A percentile compares a stretch with the other conserved stretches of the same genome.
These are phyloP conservation scores for Wiebesia pumilae DNA, from an alignment of 1,140 invertebrate species.

Conservation along the genomic window DNA sequence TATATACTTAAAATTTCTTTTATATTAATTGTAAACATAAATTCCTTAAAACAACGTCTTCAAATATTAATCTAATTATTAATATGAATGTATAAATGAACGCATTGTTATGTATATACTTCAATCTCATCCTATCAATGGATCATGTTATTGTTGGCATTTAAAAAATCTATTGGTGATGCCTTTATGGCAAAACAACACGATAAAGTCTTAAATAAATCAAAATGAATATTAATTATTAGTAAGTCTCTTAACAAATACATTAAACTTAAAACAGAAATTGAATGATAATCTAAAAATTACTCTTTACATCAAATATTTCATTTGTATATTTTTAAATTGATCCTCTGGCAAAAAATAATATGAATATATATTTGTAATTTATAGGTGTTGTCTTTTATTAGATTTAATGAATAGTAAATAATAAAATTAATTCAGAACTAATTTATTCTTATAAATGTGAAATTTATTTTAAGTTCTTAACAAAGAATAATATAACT, in stretches of 20 bases:
- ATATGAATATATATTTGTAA: not conserved
- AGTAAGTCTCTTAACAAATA: not conserved
- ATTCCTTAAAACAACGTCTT: too few relatives aligned
- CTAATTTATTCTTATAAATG: too few relatives aligned
- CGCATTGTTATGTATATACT: not conserved
- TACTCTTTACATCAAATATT: slow-evolving; percentile 23
- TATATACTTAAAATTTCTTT: too few relatives aligned
- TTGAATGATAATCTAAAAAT: slow-evolving; percentile 34
- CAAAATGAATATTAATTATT: slow-evolving; percentile 6
- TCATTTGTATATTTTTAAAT: slow-evolving; percentile 25
- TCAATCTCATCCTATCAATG: not conserved
- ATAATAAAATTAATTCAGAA: too few relatives aligned
- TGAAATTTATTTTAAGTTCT: too few relatives aligned
- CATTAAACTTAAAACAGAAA: slow-evolving; percentile 31
- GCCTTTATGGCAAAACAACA: not conserved
- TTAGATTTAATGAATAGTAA: not conserved
- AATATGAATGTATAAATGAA: too few relatives aligned
- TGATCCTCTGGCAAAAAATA: not conserved
- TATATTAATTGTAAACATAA: too few relatives aligned
- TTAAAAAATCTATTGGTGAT: slow-evolving; percentile 2
- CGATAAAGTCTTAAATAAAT: too few relatives aligned
- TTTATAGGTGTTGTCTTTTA: not conserved
- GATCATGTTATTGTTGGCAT: not conserved
- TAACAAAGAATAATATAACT: too few relatives aligned
- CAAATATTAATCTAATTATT: too few relatives aligned